A percentile compares a stretch with the other conserved stretches of the same genome.
Conservation (phyloP, 2,888 invertebrate genomes). For the Atethmia centrago region DNA sequence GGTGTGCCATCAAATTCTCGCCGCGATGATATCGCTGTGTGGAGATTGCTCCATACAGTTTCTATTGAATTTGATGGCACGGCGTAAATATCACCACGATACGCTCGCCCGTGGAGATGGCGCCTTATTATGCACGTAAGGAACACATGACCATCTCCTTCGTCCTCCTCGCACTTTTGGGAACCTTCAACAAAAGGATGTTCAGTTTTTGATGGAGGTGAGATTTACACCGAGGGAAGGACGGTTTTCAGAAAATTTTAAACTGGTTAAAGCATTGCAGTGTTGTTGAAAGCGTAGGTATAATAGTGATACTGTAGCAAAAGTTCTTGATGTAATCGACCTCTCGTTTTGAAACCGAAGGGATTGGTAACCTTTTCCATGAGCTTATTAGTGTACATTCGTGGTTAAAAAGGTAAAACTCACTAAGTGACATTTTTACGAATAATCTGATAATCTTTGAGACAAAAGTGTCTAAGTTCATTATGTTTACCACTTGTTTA, state of each 20-base stretch:
- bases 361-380: neutral
- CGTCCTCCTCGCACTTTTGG: constrained; percentile 3
- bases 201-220: constrained; percentile 14
- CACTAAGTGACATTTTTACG: too few species aligned
- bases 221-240: neutral
- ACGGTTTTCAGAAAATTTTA: neutral
- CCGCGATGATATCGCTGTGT: too few species aligned
- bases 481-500: too few species aligned
- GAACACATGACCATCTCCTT: neutral
- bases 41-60: too few species aligned
- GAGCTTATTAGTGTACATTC: neutral
- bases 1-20: too few species aligned
- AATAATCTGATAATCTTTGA: too few species aligned
- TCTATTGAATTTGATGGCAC: too few species aligned
- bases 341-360: neutral
- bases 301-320: neutral
- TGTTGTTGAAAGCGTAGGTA: neutral
- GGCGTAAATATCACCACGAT: too few species aligned
- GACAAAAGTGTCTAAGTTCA: too few species aligned
- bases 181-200: neutral
- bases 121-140: neutral
- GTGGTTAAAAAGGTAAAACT: too few species aligned
- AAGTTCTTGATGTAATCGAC: neutral
- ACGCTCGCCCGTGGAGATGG: too few species aligned
- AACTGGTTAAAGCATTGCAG: neutral